phyloP scores from a whole-genome alignment of 2,888 invertebrate species.

The Rhagonycha fulva region DNA sequence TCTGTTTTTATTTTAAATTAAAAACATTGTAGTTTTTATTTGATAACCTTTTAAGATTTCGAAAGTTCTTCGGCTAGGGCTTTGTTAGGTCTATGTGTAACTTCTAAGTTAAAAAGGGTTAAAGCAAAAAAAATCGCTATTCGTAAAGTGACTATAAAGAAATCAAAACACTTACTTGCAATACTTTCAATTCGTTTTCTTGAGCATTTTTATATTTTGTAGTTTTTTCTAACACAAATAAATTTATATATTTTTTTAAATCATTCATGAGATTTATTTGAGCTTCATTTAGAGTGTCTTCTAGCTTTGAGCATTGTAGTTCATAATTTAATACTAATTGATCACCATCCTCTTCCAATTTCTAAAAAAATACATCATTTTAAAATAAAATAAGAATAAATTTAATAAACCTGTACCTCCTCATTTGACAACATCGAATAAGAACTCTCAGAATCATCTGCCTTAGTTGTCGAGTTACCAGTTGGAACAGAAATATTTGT shows the following conservation, averaged over 20 bases:
- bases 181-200: conserved; percentile 39
- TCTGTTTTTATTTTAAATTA: too few relatives aligned
- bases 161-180: conserved; percentile 40
- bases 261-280: conserved; percentile 38
- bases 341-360: not conserved
- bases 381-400: not conserved
- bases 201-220: conserved; percentile 33
- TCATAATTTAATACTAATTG: conserved; percentile 30
- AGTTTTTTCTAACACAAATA: conserved; percentile 36
- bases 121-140: too few relatives aligned
- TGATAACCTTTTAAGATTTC: too few relatives aligned
- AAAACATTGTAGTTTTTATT: too few relatives aligned
- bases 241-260: conserved; percentile 40
- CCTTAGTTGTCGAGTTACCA: not conserved
- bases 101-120: too few relatives aligned
- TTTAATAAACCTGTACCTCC: not conserved
- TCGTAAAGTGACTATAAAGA: too few relatives aligned
- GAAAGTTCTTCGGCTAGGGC: too few relatives aligned
- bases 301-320: conserved; percentile 35
- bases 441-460: not conserved
- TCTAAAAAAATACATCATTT: not conserved
- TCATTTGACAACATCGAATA: not conserved
- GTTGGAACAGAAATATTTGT: not conserved
- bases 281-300: conserved; percentile 32
- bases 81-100: too few relatives aligned